Conservation (phyloP, 1,140 invertebrate species). For the Drosophila trapezifrons region DNA sequence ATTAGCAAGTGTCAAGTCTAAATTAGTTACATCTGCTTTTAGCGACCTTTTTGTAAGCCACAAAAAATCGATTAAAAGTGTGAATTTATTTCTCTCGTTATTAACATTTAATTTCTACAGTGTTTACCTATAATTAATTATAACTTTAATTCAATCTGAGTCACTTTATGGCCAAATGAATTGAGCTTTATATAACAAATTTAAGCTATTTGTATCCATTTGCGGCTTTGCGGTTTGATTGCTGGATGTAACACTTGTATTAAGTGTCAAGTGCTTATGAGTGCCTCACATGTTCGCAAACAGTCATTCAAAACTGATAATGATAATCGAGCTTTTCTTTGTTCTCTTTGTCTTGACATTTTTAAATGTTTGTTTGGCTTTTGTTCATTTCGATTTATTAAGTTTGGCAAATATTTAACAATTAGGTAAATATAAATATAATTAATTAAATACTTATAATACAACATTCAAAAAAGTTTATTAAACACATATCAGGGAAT, state of each 20-base stretch:
- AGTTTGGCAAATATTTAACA: background rate
- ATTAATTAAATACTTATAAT: too few relatives aligned
- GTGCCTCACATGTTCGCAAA: background rate
- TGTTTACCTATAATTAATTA: background rate
- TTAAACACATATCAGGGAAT: too few relatives aligned
- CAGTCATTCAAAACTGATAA: background rate
- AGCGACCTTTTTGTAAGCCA: background rate
- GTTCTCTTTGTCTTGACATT: too few relatives aligned
- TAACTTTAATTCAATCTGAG: background rate
- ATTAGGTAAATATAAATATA: background rate
- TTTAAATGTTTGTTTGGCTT: too few relatives aligned
- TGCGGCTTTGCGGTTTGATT: background rate
- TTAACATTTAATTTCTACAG: background rate
- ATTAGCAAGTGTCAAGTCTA: slow-evolving; percentile 18
- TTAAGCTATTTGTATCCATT: background rate
- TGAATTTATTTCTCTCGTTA: background rate
- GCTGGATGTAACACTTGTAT: background rate
- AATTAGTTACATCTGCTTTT: background rate
- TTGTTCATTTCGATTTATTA: background rate
- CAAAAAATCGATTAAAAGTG: background rate
- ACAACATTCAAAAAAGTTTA: too few relatives aligned
- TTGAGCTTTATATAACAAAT: background rate
- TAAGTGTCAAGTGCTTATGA: background rate
- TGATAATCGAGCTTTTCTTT: background rate
- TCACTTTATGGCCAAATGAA: background rate